A percentile compares a stretch with the other conserved stretches of the same genome.
Evolutionary conservation across 1,140 invertebrate genomes (phyloP).

Genomic region (Pteromalus puparum): DNA sequence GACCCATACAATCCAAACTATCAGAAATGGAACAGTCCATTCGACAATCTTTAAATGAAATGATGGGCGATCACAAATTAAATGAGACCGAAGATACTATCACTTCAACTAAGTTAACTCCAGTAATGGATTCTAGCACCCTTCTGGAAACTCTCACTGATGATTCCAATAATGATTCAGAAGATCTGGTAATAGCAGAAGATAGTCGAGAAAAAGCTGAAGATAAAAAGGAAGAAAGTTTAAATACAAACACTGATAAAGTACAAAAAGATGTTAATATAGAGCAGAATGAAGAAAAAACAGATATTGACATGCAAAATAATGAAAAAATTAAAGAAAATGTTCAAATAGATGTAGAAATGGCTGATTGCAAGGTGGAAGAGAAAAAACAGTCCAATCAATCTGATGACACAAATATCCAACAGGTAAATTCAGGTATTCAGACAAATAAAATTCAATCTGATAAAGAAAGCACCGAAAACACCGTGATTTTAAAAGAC

Average conservation of each 20-base stretch:
- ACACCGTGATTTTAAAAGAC: no score
- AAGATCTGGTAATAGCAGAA: background rate
- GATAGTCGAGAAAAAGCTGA: background rate
- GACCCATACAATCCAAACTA: slow-evolving; percentile 48
- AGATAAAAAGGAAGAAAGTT: background rate
- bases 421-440: background rate
- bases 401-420: background rate
- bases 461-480: no score
- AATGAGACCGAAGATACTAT: slow-evolving; percentile 37
- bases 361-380: background rate
- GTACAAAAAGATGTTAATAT: slow-evolving; percentile 44
- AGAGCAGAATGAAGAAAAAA: background rate
- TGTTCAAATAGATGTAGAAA: background rate
- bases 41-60: slow-evolving; percentile 62
- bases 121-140: slow-evolving; percentile 25
- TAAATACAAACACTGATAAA: background rate
- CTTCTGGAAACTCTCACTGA: slow-evolving; percentile 47
- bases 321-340: background rate
- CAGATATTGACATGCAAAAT: background rate
- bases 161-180: slow-evolving; percentile 36
- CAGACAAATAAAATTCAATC: background rate
- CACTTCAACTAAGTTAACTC: background rate
- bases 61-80: slow-evolving; percentile 61
- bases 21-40: slow-evolving; percentile 58
- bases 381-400: background rate